These are phyloP conservation scores for Drosophila sechellia DNA, from an alignment of 1,140 invertebrate genomes.

Conservation along the genomic window DNA sequence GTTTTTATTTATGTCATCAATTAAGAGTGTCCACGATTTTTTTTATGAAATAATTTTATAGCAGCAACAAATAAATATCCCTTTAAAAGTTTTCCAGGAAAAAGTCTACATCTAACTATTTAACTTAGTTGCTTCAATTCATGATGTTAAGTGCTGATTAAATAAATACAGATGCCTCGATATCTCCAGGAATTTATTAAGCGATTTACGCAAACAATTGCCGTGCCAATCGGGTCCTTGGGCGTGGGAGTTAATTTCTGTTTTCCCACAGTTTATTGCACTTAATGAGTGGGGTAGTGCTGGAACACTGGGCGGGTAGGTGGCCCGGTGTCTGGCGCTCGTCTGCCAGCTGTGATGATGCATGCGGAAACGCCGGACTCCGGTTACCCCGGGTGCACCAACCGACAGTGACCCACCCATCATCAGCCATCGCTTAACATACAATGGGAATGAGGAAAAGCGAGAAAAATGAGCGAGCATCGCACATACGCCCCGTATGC, in stretches of 20 bases:
- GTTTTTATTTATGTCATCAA: background rate
- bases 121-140: background rate
- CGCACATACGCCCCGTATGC: slow-evolving; percentile 60
- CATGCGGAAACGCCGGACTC: slow-evolving; percentile 61
- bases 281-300: slow-evolving; percentile 64
- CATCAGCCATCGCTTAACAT: slow-evolving; percentile 28
- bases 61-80: too few relatives aligned
- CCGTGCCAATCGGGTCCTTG: slow-evolving; percentile 18
- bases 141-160: background rate
- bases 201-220: slow-evolving; percentile 9
- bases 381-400: slow-evolving; percentile 20
- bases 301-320: background rate
- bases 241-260: slow-evolving; percentile 62
- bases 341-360: slow-evolving; percentile 73
- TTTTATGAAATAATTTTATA: background rate
- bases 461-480: slow-evolving; percentile 53
- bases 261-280: slow-evolving; percentile 74
- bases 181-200: slow-evolving; percentile 1
- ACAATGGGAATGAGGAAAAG: slow-evolving; percentile 52
- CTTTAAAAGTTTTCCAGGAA: too few relatives aligned
- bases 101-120: background rate
- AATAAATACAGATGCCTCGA: background rate
- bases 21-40: background rate
- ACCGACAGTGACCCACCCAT: background rate
- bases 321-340: slow-evolving; percentile 52